Evolutionary conservation across 2,797 vertebrate species (phyloP).

Genomic region (Luscinia megarhynchos): DNA sequence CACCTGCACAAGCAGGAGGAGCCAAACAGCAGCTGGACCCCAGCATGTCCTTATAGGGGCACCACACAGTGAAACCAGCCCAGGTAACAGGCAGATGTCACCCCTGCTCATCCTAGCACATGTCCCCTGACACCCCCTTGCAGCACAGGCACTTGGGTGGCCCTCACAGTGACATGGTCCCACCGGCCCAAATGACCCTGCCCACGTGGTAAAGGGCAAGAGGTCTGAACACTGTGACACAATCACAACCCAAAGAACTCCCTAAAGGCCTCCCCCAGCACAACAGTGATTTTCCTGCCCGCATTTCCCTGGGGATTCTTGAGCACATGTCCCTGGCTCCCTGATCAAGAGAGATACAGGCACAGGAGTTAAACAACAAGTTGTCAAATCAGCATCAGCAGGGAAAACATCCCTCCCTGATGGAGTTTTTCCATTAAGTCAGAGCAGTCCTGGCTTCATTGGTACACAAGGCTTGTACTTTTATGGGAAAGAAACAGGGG

Average conservation of each 20-base stretch:
- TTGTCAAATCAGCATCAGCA: neutral
- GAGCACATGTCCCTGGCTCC: neutral
- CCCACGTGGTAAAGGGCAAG: fast-evolving
- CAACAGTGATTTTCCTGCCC: neutral
- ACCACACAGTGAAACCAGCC: neutral
- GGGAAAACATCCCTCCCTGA: neutral
- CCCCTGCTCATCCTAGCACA: neutral
- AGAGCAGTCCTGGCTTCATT: neutral
- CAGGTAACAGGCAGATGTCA: neutral
- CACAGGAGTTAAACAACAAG: neutral
- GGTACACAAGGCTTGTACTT: neutral
- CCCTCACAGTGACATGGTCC: neutral
- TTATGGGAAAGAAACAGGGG: neutral
- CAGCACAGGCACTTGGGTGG: neutral
- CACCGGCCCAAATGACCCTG: neutral
- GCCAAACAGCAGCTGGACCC: neutral
- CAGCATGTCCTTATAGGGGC: fast-evolving
- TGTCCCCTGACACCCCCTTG: neutral
- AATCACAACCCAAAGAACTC: neutral
- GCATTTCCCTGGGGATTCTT: neutral
- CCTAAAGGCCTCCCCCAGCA: neutral
- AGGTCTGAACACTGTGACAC: neutral
- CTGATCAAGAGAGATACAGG: neutral
- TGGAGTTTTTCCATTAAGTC: neutral
- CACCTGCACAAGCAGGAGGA: neutral